These are phyloP conservation scores for Holacanthella duospinosa DNA, from an alignment of 2,888 invertebrate species.

Conservation along the genomic window DNA sequence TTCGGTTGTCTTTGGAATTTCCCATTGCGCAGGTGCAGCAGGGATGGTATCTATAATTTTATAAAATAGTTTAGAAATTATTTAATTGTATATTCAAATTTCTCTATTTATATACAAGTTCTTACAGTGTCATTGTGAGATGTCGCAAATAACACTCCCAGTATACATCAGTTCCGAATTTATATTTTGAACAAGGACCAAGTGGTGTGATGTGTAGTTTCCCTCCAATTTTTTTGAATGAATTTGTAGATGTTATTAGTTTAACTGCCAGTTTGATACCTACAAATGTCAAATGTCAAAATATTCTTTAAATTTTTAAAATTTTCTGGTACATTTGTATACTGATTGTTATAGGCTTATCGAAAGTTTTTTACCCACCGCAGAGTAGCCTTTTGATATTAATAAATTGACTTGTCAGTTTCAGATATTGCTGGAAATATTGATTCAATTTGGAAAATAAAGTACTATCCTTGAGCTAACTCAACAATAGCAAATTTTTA, in stretches of 20 bases:
- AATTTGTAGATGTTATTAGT: neutral
- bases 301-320: no score
- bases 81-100: neutral
- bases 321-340: no score
- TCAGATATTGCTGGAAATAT: no score
- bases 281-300: no score
- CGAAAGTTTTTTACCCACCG: no score
- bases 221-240: neutral
- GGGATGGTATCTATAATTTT: slow-evolving; percentile 3
- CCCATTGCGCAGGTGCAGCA: slow-evolving; percentile 7
- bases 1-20: neutral
- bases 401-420: no score
- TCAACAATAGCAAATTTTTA: no score
- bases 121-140: slow-evolving; percentile 2
- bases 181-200: neutral
- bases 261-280: slow-evolving; percentile 2
- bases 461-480: no score
- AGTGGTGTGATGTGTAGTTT: neutral
- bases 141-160: slow-evolving; percentile 7
- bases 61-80: neutral
- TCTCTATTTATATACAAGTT: neutral
- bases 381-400: no score
- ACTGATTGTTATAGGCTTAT: no score
- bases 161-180: neutral
- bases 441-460: no score